Evolutionary conservation across 2,797 vertebrate species (phyloP).

Genomic region (Megalops cyprinoides): DNA sequence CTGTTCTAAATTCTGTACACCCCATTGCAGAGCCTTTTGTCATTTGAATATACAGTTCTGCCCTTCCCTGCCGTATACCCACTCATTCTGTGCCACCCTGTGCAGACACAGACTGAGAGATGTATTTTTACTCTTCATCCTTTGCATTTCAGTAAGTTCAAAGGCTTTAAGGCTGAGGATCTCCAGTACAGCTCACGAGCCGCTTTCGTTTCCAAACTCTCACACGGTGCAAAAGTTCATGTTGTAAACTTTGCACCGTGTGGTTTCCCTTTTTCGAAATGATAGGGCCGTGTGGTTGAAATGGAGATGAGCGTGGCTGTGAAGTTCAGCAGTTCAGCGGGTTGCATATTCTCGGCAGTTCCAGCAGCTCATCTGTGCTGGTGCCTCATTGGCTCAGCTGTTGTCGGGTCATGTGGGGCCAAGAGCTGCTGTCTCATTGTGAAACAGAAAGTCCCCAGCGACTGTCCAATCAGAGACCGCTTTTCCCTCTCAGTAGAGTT

Average conservation of each 20-base stretch:
- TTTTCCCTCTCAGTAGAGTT: background rate
- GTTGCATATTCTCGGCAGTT: background rate
- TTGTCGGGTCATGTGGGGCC: background rate
- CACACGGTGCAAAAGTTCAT: no score
- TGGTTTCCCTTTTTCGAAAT: background rate
- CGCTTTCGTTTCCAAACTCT: background rate
- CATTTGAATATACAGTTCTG: no score
- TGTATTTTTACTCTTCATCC: background rate
- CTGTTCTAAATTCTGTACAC: no score
- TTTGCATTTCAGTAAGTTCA: background rate
- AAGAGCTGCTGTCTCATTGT: background rate
- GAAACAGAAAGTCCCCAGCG: background rate
- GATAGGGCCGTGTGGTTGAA: background rate
- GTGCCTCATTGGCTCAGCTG: background rate
- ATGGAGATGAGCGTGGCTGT: background rate
- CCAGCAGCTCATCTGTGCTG: background rate
- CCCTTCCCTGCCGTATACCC: background rate
- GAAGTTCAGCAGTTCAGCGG: background rate
- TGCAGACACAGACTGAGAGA: background rate
- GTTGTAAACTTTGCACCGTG: background rate
- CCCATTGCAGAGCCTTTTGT: no score
- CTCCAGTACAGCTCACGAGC: background rate
- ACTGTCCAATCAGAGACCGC: background rate
- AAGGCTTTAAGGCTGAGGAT: background rate
- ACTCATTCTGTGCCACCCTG: background rate